A percentile compares a stretch with the other conserved stretches of the same genome.
phyloP scores from a whole-genome alignment of 2,888 invertebrate species.

The Diplazon laetatorius region DNA sequence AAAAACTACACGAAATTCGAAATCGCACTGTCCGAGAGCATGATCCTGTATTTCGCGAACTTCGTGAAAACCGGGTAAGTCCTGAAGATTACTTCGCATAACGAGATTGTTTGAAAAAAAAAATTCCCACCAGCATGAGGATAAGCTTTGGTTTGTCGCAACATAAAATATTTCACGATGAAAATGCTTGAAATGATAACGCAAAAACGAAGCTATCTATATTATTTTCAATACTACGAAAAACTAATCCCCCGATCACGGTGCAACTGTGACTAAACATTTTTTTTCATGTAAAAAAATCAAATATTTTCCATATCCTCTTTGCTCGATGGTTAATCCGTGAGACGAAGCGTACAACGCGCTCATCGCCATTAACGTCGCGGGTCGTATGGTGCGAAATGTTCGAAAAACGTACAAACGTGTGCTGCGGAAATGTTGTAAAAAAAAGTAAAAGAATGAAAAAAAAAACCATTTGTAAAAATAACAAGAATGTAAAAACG shows the following conservation, averaged over 20 bases:
- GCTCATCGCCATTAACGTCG: background rate
- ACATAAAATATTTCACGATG: too few relatives aligned
- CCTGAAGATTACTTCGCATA: background rate
- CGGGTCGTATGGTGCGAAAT: slow-evolving; percentile 39
- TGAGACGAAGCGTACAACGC: slow-evolving; percentile 4
- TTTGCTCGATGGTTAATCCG: slow-evolving; percentile 3
- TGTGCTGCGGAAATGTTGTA: slow-evolving; percentile 69
- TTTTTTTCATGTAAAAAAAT: slow-evolving; percentile 23
- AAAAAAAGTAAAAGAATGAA: background rate
- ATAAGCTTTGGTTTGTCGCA: too few relatives aligned
- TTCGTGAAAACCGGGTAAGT: slow-evolving; percentile 95
- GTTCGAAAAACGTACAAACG: slow-evolving; percentile 25
- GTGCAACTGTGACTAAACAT: background rate
- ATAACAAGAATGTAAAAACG: background rate
- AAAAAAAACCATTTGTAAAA: slow-evolving; percentile 71
- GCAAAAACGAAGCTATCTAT: too few relatives aligned
- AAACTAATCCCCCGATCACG: background rate
- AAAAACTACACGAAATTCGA: slow-evolving; percentile 95
- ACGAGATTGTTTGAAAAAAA: too few relatives aligned
- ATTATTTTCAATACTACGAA: background rate
- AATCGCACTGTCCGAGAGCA: slow-evolving; percentile 92
- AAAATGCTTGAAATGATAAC: too few relatives aligned
- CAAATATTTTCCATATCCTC: background rate
- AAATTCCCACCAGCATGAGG: too few relatives aligned
- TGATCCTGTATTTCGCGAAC: slow-evolving; percentile 94